Base-by-base conservation (phyloP, 1,140 invertebrate genomes). In the Drusus annulatus region DNA sequence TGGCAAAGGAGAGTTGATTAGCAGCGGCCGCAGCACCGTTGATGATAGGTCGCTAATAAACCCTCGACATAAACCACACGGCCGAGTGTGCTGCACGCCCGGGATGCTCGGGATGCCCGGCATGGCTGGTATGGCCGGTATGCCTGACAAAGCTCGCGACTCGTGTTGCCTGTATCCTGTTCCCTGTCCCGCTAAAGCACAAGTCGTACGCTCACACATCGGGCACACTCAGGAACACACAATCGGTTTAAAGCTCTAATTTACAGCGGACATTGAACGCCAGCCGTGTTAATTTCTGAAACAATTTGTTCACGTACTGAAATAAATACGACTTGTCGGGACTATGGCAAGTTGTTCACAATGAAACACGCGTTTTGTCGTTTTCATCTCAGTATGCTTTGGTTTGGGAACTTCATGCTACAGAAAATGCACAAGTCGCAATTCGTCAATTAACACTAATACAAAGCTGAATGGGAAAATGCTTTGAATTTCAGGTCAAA, bases 1-100 rank as follows among this genome's bases (percentile, higher is more conserved):
- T 60, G 3, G 56, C 17, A 60, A 60, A 23, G 19, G n/a, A 17
- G 56, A 17, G 56, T 60, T 60, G 56, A 60, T 60, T 60, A 60
- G 10, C n/a, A 1, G 19, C 56, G 36, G 5, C 36, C 36, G 7
- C 36, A 45, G 36, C 10, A 45, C 36, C 31, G 31, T 2, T 6
- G 54, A 60, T 60, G 56, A 60, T 23, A 23, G 56, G 56, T 60
- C 56, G 56, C 56, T 60, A 60, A 56, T 56, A 56, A 56, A 56
- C n/a, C 54, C 6, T 8, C 56, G 17, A 45, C 36, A 45, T 45
- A 45, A 60, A n/a, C 54, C 54, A 21, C 56, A 60, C 17, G 56
- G 56, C 56, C 56, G 56, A 45, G 36, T 45, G 36, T 10, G 36
- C 36, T 45, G 36, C 36, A 45, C 36, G 16, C 56, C 56, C 19